Evolutionary conservation across 2,888 invertebrate species (phyloP), one percentile per base, ranked within the genome.

Genomic region (Sarcophaga subvicina): DNA sequence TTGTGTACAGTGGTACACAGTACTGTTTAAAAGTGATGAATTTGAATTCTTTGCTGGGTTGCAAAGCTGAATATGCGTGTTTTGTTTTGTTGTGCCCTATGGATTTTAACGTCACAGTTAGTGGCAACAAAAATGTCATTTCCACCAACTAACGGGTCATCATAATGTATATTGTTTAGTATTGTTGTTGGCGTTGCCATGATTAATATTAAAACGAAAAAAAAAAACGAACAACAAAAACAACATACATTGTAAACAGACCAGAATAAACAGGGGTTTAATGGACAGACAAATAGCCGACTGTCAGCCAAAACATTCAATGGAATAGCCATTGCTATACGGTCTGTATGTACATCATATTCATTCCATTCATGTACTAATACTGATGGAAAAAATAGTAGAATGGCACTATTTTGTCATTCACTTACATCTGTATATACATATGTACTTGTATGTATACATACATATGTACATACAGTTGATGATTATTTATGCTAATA

Each of bases 191-290:
- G 45, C 22, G 11, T 63, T 75, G 25, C 8, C 0, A 25, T 75
- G 63, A 25, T 75, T 75, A 49, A 22, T 73, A 62, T 73, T 20
- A 4, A 2, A 37, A 37, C 8, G 10, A 37, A 37, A 37, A 37
- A 37, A 37, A 37, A 37, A 37, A 37, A 37, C 10, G 8, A 10
- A 37, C 37, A 37, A n/a, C 45, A 45, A 20, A 20, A 67, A 75
- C 22, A 37, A 60, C 14, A 17, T 63, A 20, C 25, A 49, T 27
- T 76, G 49, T 64, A 64, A 67, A 73, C 47, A 66, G 73, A 73
- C 63, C 63, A 73, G 8, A 80, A 80, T 66, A 66, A 62, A 70
- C 3, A 70, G 59, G 59, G 64, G 63, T 59, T 80, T 59, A 72
- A 62, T 22, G 20, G 49, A 70, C 27, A 54, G 17, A n/a, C 25